Percentiles rank a stretch among this genome's conserved stretches.
Evolutionary conservation across 2,888 invertebrate genomes (phyloP).

Genomic region (Dendrolimus houi): DNA sequence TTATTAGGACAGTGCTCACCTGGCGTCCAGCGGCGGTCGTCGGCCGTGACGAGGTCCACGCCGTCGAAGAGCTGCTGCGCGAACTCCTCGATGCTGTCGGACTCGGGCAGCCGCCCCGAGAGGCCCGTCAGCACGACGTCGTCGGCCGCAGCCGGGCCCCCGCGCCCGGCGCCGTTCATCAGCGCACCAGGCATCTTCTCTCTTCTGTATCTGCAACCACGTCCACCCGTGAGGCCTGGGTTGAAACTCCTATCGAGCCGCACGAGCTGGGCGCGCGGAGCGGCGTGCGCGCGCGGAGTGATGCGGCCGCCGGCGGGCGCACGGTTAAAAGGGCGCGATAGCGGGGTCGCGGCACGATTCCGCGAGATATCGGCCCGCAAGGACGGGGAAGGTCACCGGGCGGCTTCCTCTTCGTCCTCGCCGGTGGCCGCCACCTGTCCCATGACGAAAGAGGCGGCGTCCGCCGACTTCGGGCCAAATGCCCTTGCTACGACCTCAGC

Average conservation of each 20-base stretch:
- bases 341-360: slow-evolving; percentile 51
- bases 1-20: slow-evolving; percentile 36
- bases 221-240: slow-evolving; percentile 8
- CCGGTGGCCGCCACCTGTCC: background rate
- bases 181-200: slow-evolving; percentile 52
- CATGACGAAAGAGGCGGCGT: background rate
- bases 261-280: slow-evolving; percentile 3
- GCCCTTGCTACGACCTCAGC: slow-evolving; percentile 19
- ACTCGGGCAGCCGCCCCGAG: slow-evolving; percentile 94
- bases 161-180: slow-evolving; percentile 44
- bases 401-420: slow-evolving; percentile 2
- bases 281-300: slow-evolving; percentile 42
- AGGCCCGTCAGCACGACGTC: slow-evolving; percentile 90
- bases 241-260: too few relatives aligned
- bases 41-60: slow-evolving; percentile 94
- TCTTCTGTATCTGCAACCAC: slow-evolving; percentile 34
- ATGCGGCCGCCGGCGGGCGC: slow-evolving; percentile 28
- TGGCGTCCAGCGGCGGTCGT: slow-evolving; percentile 91
- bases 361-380: slow-evolving; percentile 47
- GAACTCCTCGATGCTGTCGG: slow-evolving; percentile 93
- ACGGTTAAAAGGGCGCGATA: slow-evolving; percentile 57
- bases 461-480: background rate
- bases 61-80: slow-evolving; percentile 92
- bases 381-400: slow-evolving; percentile 59
- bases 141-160: slow-evolving; percentile 50